phyloP scores from a whole-genome alignment of 2,113 vertebrate species.

The Albula glossodonta region DNA sequence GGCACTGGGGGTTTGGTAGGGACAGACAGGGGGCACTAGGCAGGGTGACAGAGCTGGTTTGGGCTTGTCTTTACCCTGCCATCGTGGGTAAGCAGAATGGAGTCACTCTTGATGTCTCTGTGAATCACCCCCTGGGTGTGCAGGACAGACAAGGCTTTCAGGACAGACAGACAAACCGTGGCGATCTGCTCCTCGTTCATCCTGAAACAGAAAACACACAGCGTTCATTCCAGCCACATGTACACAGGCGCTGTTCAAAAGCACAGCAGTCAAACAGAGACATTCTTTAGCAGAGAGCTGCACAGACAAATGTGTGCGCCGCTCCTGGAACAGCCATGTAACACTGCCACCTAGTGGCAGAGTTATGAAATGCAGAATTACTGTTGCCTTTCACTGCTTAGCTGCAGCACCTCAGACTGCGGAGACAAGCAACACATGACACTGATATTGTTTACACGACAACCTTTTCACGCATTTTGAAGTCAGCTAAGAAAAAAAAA shows the following conservation, averaged over 20 bases:
- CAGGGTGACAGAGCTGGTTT: not conserved
- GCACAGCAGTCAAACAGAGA: not conserved
- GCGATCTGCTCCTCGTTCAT: slow-evolving; percentile 98
- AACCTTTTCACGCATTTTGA: not conserved
- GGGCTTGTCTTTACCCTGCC: slow-evolving; percentile 70
- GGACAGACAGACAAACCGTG: slow-evolving; percentile 85
- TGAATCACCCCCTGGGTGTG: slow-evolving; percentile 94
- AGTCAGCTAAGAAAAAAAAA: no score
- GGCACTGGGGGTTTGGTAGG: no score
- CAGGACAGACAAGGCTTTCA: slow-evolving; percentile 86
- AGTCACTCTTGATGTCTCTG: slow-evolving; percentile 96
- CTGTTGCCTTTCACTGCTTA: no score
- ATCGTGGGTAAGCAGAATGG: slow-evolving; percentile 92
- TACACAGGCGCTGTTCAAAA: not conserved
- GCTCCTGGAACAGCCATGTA: not conserved
- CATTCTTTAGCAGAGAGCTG: not conserved
- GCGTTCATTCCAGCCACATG: not conserved
- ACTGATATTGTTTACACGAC: not conserved
- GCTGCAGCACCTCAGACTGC: not conserved
- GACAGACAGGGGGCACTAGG: no score
- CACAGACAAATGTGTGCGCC: not conserved
- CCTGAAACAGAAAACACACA: slow-evolving; percentile 56
- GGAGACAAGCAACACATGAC: not conserved
- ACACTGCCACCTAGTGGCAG: slow-evolving; percentile 57
- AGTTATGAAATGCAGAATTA: not conserved